These are phyloP conservation scores for Tachystola acroxantha DNA, from an alignment of 2,888 invertebrate genomes.

Conservation along the genomic window DNA sequence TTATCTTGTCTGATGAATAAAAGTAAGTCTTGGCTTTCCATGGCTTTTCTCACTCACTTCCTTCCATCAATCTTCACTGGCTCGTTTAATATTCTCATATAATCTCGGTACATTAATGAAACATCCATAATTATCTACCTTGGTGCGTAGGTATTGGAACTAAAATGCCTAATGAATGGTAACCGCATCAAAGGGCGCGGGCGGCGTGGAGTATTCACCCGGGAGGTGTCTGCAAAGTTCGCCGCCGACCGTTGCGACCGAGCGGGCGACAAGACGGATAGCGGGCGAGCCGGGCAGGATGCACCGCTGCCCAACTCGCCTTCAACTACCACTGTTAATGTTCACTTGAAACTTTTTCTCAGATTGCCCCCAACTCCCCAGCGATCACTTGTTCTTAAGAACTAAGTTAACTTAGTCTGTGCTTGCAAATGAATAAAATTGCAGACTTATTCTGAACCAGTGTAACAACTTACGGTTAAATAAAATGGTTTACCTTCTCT, in stretches of 20 bases:
- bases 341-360: slow-evolving; percentile 15
- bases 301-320: slow-evolving; percentile 21
- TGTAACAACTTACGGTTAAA: too few species aligned
- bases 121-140: too few species aligned
- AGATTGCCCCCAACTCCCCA: slow-evolving; percentile 7
- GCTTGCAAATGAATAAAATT: neutral
- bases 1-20: too few species aligned
- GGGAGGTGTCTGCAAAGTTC: slow-evolving; percentile 50
- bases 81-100: slow-evolving; percentile 17
- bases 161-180: slow-evolving; percentile 35
- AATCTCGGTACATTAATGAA: slow-evolving; percentile 18
- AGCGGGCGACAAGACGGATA: slow-evolving; percentile 37
- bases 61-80: slow-evolving; percentile 1
- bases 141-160: slow-evolving; percentile 23
- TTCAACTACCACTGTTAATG: slow-evolving; percentile 14
- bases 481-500: too few species aligned
- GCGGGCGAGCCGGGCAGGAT: slow-evolving; percentile 21
- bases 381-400: neutral
- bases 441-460: too few species aligned
- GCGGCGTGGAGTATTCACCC: slow-evolving; percentile 24
- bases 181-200: slow-evolving; percentile 31
- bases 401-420: too few species aligned
- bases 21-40: too few species aligned
- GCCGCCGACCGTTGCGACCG: too few species aligned
- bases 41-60: neutral